These are phyloP conservation scores for Theropithecus gelada DNA, from an alignment of 2,113 vertebrate genomes.

Conservation along the genomic window DNA sequence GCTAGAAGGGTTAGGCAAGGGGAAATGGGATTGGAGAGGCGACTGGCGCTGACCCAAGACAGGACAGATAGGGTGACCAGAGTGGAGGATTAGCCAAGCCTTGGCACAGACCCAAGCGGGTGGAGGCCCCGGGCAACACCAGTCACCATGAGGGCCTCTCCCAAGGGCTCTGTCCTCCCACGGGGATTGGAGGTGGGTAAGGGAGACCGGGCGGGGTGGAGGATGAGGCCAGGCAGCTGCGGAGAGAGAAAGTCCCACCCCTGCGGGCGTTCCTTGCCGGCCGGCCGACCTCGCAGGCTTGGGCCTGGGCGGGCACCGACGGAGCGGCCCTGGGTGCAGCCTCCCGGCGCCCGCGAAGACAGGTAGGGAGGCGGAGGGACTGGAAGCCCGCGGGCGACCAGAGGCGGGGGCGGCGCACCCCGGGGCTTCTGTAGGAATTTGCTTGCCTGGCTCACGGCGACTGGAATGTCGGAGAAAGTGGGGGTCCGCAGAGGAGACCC, in stretches of 20 bases:
- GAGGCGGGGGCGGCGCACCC: background rate
- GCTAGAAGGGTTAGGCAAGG: background rate
- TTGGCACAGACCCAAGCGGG: background rate
- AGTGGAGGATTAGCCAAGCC: background rate
- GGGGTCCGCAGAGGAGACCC: background rate
- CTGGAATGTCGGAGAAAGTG: background rate
- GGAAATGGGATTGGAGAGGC: background rate
- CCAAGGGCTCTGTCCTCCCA: background rate
- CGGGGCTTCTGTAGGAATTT: background rate
- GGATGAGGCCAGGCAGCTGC: background rate
- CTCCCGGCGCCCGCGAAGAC: background rate
- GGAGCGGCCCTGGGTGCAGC: background rate
- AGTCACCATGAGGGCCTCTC: background rate
- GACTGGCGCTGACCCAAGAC: background rate
- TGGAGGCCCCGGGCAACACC: background rate
- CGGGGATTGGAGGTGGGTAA: background rate
- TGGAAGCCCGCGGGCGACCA: background rate
- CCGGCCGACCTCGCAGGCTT: background rate
- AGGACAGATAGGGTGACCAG: background rate
- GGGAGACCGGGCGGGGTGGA: conserved; percentile 14
- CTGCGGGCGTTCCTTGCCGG: background rate
- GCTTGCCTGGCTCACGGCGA: background rate
- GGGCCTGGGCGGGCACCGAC: background rate
- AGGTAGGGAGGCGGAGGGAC: background rate
- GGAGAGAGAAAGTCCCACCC: conserved; percentile 36